Evolutionary conservation across 1,140 invertebrate species (phyloP), one percentile per base, ranked within the genome.

Genomic region (Drosophila jambulina): DNA sequence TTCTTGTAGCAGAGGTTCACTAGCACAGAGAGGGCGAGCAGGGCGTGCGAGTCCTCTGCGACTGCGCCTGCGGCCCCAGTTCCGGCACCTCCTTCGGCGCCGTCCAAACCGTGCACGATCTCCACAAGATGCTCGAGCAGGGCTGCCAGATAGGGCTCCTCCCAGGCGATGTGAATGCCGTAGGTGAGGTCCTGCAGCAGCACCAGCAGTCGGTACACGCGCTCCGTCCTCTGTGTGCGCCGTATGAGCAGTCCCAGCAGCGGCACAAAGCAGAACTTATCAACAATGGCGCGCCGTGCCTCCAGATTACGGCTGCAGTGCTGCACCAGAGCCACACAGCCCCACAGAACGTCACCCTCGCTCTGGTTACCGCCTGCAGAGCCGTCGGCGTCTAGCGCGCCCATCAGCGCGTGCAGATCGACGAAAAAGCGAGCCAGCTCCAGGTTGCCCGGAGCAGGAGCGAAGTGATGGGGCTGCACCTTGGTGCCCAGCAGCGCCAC

Each of bases 1-100:
- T 95, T 95, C 80, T 95, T 95, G 60, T 95, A 94, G 80, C 94
- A 95, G 3, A 95, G 77, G 86, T 95, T 95, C 17, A 95, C 94
- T 10, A 95, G 71, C 25, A 95, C 93, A 1, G 94, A 94, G 1
- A 95, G 85, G 0, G 94, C 93, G 23, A 94, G 80, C 12, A 93
- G 80, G 5, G 94, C 93, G 13, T 94, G 85, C 3, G 93, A 91
- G 42, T 93, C 92, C 9, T 87, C 70, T 4, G 56, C 77, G 6
- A 70, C 80, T 2, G 64, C 36, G 17, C 56, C 43, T 1, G n/a
- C 15, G 2, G 71, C 10, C 5, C 48, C 46, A 8, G 12, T 15
- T 6, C 5, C 40, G 4, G 54, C 25, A 0, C 45, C 48, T n/a
- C 46, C 42, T 0, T 54, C 45, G 23, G 64, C 83, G 9, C 69